A percentile compares a stretch with the other conserved stretches of the same genome.
These are phyloP conservation scores for Colletes latitarsis DNA, from an alignment of 1,140 invertebrate genomes.

Conservation along the genomic window DNA sequence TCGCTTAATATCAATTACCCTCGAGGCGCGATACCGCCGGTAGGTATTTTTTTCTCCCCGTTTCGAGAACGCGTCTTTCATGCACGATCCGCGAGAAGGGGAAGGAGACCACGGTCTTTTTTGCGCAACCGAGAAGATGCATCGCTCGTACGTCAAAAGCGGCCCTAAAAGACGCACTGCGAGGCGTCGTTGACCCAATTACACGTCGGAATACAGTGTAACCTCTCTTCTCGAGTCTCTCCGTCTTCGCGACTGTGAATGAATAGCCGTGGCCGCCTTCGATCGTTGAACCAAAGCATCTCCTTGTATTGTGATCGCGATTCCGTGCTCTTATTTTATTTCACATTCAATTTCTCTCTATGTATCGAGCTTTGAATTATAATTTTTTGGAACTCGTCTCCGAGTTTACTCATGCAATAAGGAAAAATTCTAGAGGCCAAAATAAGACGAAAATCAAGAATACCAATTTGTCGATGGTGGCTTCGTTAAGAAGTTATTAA, in stretches of 20 bases:
- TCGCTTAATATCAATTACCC: background rate
- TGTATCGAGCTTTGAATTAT: no score
- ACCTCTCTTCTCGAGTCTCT: conserved; percentile 32
- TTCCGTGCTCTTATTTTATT: background rate
- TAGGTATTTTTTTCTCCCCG: background rate
- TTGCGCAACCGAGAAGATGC: conserved; percentile 2
- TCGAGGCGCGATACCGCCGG: background rate
- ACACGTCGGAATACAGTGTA: conserved; percentile 29
- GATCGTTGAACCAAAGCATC: no score
- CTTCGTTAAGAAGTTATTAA: no score
- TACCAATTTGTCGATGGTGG: no score
- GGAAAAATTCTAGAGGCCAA: no score
- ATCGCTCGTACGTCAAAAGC: background rate
- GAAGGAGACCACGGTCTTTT: background rate
- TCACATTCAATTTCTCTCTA: no score
- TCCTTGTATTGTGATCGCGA: background rate
- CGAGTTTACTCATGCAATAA: no score
- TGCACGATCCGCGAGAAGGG: background rate
- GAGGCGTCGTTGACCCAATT: conserved; percentile 58
- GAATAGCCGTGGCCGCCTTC: no score
- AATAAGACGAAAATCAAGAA: no score
- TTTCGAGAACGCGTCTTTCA: conserved; percentile 1
- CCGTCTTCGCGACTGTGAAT: conserved; percentile 26
- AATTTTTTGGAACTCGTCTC: no score
- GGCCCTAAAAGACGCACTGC: conserved; percentile 31